Base-by-base conservation (phyloP, 2,888 invertebrate genomes). In the Tortricodes alternella region DNA sequence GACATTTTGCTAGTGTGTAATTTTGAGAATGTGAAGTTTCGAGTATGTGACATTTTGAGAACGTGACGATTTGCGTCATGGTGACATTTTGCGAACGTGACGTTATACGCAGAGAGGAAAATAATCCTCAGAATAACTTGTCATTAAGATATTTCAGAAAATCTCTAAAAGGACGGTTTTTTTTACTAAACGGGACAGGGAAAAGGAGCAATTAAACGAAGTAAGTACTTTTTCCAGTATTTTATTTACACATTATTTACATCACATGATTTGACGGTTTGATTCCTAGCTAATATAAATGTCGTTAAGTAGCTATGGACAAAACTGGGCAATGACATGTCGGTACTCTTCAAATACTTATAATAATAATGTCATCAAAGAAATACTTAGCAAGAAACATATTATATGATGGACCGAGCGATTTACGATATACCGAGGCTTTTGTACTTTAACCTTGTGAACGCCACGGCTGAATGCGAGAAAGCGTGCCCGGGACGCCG, bases 171-270 rank as follows among this genome's bases (percentile, higher is more conserved):
- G n/a, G n/a, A n/a, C n/a, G n/a, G n/a, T n/a, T n/a, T n/a, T n/a
- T n/a, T n/a, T n/a, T n/a, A n/a, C n/a, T n/a, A n/a, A n/a, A n/a
- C n/a, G n/a, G n/a, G n/a, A n/a, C n/a, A n/a, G n/a, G n/a, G 21
- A 5, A n/a, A 19, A n/a, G 24, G 32, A 13, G 23, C 5, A 27
- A 15, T 18, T 2, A 50, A 55, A 67, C 65, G 61, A 41, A 68
- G 63, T 66, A 37, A 39, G 2, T n/a, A 59, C 56, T 53, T 69
- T 67, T 72, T 57, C 71, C 65, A 77, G 73, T 78, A 68, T 76
- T 86, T 81, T 86, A 87, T 87, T 85, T 85, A 86, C 80, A 85
- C 74, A 76, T 66, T 80, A 84, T 83, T 78, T 83, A 84, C 85
- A 85, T 83, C 79, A 80, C 81, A 83, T 77, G 71, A 83, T 78